phyloP scores from a whole-genome alignment of 2,888 invertebrate species.

The Hirtodrosophila alboralis region DNA sequence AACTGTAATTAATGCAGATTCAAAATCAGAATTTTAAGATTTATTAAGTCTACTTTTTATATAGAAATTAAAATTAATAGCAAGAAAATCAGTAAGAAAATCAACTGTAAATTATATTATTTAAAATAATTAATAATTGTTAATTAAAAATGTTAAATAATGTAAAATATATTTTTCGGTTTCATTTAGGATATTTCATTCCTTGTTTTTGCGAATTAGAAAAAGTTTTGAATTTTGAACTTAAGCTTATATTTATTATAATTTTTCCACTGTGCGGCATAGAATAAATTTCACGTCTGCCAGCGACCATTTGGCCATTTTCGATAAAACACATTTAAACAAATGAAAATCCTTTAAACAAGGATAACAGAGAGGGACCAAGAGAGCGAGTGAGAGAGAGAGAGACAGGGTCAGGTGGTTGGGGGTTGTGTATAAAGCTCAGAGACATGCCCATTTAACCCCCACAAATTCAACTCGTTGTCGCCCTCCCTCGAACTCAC shows the following conservation, averaged over 20 bases:
- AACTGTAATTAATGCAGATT: no score
- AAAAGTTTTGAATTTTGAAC: no score
- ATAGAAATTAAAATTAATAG: no score
- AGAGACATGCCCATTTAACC: slow-evolving; percentile 51
- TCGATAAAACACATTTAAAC: slow-evolving; percentile 80
- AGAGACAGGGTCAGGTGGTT: slow-evolving; percentile 8
- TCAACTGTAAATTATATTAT: no score
- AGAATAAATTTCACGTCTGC: slow-evolving; percentile 45
- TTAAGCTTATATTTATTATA: no score
- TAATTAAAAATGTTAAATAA: no score
- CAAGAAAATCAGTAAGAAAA: no score
- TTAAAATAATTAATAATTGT: neutral
- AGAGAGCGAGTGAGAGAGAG: slow-evolving; percentile 2
- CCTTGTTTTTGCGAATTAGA: no score
- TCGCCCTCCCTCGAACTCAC: slow-evolving; percentile 60
- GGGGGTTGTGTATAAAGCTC: neutral
- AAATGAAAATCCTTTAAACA: slow-evolving; percentile 80
- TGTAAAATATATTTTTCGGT: no score
- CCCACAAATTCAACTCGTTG: slow-evolving; percentile 48
- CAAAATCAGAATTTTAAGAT: neutral
- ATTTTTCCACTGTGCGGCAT: slow-evolving; percentile 48
- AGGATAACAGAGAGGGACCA: slow-evolving; percentile 55
- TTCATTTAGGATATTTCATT: no score
- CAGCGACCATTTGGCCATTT: slow-evolving; percentile 67
- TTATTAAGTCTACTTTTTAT: no score